Base-by-base conservation (phyloP, 2,113 vertebrate species). In the Suncus etruscus region DNA sequence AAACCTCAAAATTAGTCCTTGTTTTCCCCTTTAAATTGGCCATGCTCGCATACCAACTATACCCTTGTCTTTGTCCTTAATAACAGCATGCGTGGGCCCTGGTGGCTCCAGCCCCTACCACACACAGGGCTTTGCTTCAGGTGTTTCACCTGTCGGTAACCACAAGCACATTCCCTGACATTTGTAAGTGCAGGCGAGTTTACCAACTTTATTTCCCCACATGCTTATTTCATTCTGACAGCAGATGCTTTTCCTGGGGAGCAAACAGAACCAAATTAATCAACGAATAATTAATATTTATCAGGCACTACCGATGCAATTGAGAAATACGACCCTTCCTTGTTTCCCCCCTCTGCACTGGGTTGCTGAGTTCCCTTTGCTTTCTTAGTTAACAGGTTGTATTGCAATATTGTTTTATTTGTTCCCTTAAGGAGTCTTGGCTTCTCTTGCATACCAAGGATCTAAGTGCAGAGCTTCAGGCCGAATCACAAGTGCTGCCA, bases 191-290 rank as follows among this genome's bases (percentile, higher is more conserved):
- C 80, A 79, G 75, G 47, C 0, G 50, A 70, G 69, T 80, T 89
- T 45, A 82, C n/a, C 54, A 27, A 89, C 48, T 15, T 48, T 31
- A 11, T 54, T 73, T 69, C n/a, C 81, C 74, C 87, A 77, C 61
- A 25, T 32, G 93, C 77, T 89, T 48, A 11, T 39, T 81, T 80
- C 81, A 39, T 77, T 15, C 1, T 15, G 48, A 86, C 69, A 92
- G 85, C 95, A 94, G 92, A 92, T 92, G 90, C 90, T 92, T 92
- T 76, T 92, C 91, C 94, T 83, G 73, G 63, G 90, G 91, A 92
- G 78, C 73, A 87, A 84, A 87, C 4, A 12, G 84, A 81, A 48
- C 39, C 69, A 91, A 91, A 85, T 91, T 32, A 83, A 94, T 94
- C 85, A 74, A 32, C 31, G 58, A 89, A 74, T 76, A 87, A 94